Evolutionary conservation across 2,797 vertebrate genomes (phyloP).

Genomic region (Gymnopithys bicolor): DNA sequence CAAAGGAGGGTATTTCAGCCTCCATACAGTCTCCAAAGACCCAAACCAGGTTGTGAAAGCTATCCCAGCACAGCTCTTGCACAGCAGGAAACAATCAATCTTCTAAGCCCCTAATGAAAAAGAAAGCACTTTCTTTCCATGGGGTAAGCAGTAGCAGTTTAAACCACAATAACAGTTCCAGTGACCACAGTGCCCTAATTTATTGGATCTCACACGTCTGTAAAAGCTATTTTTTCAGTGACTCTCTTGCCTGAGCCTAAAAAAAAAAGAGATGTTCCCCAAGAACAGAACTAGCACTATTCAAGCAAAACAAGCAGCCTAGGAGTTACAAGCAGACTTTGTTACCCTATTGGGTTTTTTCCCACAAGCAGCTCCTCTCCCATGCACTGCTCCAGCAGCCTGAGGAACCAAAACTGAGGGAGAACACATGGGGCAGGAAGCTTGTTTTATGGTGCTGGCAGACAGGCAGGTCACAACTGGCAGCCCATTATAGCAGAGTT

Average conservation of each 20-base stretch:
- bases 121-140: slow-evolving; percentile 43
- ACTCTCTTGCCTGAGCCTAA: neutral
- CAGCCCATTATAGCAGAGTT: neutral
- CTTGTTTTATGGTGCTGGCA: slow-evolving; percentile 1
- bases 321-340: neutral
- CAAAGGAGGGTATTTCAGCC: neutral
- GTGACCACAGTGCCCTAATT: slow-evolving; percentile 42
- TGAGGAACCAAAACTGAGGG: neutral
- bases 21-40: neutral
- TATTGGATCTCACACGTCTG: neutral
- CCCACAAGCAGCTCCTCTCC: neutral
- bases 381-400: neutral
- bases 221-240: neutral
- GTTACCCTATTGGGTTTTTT: neutral
- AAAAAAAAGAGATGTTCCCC: neutral
- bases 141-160: slow-evolving; percentile 44
- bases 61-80: neutral
- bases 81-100: slow-evolving; percentile 44
- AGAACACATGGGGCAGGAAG: neutral
- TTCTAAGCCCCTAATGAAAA: slow-evolving; percentile 20
- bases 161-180: slow-evolving; percentile 56
- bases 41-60: neutral
- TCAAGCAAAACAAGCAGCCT: neutral
- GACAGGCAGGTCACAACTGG: neutral
- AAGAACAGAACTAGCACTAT: neutral